phyloP scores from a whole-genome alignment of 1,140 invertebrate species.

The Spodoptera litura region DNA sequence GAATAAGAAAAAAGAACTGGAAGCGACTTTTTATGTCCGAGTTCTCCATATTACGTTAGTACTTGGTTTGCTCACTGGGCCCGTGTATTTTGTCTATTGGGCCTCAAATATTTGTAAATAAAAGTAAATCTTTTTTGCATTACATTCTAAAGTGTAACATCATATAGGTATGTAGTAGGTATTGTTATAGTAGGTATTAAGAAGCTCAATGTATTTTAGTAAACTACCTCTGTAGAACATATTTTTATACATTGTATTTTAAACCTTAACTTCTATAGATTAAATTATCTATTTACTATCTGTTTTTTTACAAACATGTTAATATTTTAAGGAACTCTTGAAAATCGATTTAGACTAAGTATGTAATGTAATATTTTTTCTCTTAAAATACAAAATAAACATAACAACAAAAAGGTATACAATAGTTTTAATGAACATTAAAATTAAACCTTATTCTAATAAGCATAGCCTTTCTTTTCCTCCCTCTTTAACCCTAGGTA shows the following conservation, averaged over 20 bases:
- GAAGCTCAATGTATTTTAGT: slow-evolving; percentile 14
- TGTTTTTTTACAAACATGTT: no score
- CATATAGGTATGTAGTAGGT: neutral
- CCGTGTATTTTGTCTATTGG: no score
- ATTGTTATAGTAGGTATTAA: slow-evolving; percentile 1
- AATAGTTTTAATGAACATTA: neutral
- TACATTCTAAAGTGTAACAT: no score
- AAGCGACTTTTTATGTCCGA: neutral
- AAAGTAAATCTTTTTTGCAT: neutral
- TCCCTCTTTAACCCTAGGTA: slow-evolving; percentile 76
- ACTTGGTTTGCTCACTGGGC: neutral
- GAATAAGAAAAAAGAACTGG: neutral
- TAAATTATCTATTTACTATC: no score
- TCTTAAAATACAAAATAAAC: no score
- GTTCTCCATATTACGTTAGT: neutral
- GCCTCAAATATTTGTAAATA: no score
- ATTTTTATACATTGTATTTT: no score
- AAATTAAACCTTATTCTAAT: slow-evolving; percentile 58
- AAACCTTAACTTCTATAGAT: no score
- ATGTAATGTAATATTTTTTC: no score
- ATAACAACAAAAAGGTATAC: no score
- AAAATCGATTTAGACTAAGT: no score
- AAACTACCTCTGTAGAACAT: slow-evolving; percentile 4
- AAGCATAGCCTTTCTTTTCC: slow-evolving; percentile 77
- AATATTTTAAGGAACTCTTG: no score